A percentile compares a stretch with the other conserved stretches of the same genome.
Evolutionary conservation across 2,113 vertebrate species (phyloP).

Genomic region (Sitta europaea): DNA sequence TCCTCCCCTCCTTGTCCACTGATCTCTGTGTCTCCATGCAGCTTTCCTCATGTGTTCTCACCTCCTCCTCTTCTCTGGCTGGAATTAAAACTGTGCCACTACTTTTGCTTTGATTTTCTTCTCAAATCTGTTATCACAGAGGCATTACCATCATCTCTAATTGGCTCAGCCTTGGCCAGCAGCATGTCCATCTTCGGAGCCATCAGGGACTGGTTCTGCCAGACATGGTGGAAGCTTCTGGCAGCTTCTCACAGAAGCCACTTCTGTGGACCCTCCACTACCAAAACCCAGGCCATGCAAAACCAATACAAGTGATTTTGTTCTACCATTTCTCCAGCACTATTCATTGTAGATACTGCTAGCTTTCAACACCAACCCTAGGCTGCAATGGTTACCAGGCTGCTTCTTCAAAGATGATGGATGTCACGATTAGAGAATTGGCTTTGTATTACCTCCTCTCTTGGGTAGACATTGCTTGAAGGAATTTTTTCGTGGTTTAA

Average conservation of each 20-base stretch:
- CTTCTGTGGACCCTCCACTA: accelerated
- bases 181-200: neutral
- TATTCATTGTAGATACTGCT: neutral
- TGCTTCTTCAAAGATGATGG: neutral
- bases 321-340: neutral
- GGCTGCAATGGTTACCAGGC: neutral
- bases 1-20: neutral
- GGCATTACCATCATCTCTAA: accelerated
- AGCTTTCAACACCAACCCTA: neutral
- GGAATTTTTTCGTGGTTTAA: neutral
- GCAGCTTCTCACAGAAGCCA: neutral
- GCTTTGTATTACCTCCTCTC: neutral
- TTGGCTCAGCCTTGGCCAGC: neutral
- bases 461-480: neutral
- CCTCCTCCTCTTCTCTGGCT: neutral
- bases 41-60: neutral
- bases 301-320: neutral
- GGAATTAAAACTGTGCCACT: too few relatives aligned
- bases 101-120: neutral
- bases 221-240: neutral
- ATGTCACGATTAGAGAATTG: neutral
- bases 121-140: neutral
- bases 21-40: neutral
- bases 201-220: neutral
- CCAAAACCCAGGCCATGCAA: accelerated